These are phyloP conservation scores for Morpho deidamia DNA, from an alignment of 2,888 invertebrate genomes.

Conservation along the genomic window DNA sequence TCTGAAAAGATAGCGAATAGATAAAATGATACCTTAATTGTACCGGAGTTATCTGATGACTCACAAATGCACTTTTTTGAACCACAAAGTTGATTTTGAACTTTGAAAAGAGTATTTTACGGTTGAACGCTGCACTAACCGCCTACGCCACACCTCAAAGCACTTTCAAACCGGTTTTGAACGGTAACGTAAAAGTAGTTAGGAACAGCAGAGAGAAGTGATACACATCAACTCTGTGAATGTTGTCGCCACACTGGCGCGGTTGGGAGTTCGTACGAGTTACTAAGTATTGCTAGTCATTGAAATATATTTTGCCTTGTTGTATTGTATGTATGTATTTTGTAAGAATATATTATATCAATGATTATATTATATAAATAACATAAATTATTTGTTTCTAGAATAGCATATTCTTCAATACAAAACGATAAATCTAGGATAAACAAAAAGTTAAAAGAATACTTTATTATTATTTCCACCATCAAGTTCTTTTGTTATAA, in stretches of 20 bases:
- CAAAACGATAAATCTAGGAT: too few species aligned
- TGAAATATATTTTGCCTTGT: not conserved
- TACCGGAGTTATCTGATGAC: constrained; percentile 11
- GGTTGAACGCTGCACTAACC: constrained; percentile 58
- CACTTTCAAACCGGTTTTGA: constrained; percentile 71
- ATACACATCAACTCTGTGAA: constrained; percentile 36
- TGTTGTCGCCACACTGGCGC: constrained; percentile 44
- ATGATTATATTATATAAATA: not conserved
- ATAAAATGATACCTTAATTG: constrained; percentile 27
- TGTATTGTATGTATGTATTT: not conserved
- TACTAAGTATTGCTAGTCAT: constrained; percentile 41
- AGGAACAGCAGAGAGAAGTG: constrained; percentile 33
- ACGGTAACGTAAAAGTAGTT: constrained; percentile 65
- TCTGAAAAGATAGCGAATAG: constrained; percentile 14
- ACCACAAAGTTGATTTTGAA: constrained; percentile 35
- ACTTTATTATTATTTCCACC: too few species aligned
- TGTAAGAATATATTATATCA: not conserved
- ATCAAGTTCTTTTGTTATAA: too few species aligned
- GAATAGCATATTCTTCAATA: too few species aligned
- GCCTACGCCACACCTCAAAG: constrained; percentile 65
- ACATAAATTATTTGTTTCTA: too few species aligned
- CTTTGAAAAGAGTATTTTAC: constrained; percentile 48
- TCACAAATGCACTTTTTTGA: constrained; percentile 25
- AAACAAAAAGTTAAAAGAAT: too few species aligned
- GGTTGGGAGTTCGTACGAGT: constrained; percentile 30